These are phyloP conservation scores for Isoperla grammatica DNA, from an alignment of 2,888 invertebrate genomes.

Conservation along the genomic window DNA sequence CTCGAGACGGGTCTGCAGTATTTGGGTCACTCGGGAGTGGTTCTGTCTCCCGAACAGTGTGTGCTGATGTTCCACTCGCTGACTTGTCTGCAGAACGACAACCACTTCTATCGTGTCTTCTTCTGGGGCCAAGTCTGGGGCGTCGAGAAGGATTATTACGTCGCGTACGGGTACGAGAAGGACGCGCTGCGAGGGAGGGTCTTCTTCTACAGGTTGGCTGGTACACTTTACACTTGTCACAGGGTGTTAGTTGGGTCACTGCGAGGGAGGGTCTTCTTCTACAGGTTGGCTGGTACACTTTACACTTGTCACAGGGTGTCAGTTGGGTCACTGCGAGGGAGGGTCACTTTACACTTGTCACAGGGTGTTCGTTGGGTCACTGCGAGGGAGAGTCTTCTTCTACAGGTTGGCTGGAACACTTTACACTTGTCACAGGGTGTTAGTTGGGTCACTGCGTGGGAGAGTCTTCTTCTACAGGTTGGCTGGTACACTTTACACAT, in stretches of 20 bases:
- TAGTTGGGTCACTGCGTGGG: constrained; percentile 59
- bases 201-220: constrained; percentile 69
- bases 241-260: too few relatives aligned
- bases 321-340: constrained; percentile 60
- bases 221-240: too few relatives aligned
- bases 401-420: too few relatives aligned
- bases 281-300: too few relatives aligned
- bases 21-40: not conserved
- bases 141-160: constrained; percentile 69
- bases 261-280: constrained; percentile 66
- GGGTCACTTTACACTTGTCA: too few relatives aligned
- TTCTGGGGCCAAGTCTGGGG: constrained; percentile 85
- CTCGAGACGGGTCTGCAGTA: not conserved
- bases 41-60: not conserved
- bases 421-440: too few relatives aligned
- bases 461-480: constrained; percentile 74
- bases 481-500: too few relatives aligned
- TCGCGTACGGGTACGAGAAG: constrained; percentile 70
- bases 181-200: constrained; percentile 67
- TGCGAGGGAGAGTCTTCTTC: constrained; percentile 44
- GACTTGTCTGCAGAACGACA: constrained; percentile 71
- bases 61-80: constrained; percentile 64
- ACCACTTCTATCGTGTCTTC: constrained; percentile 73
- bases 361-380: too few relatives aligned
- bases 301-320: too few relatives aligned